Evolutionary conservation across 2,113 vertebrate species (phyloP), one percentile per base, ranked within the genome.

Genomic region (Aegotheles bennettii): DNA sequence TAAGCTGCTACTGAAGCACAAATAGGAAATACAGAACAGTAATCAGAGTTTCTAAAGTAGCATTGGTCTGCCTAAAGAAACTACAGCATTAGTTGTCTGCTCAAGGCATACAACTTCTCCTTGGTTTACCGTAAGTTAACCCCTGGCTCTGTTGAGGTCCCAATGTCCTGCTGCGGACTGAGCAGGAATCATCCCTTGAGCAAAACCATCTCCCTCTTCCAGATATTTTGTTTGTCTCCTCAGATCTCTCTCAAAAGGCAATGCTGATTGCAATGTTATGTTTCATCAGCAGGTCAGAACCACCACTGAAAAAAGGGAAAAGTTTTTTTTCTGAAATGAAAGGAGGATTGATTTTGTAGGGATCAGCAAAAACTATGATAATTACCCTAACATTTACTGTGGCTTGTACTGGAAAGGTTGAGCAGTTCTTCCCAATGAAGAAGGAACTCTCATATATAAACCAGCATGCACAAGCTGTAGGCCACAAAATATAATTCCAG

Each of bases 71-170:
- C 38, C 26, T 43, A 31, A 67, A 24, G 42, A 80, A 63, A 31
- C 7, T 16, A 8, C 48, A 64, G 63, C 4, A 3, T 10, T 29
- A 2, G 3, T 19, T 4, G 1, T 15, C 35, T 53, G n/a, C 43
- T 73, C 24, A 33, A 18, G 57, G 48, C 48, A 33, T 4, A 3
- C 5, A 35, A 14, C 42, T 18, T 43, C 29, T 71, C 35, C 36
- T 40, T 47, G 12, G 29, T 1, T 13, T 14, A 24, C 15, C 3
- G 3, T 1, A 3, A 64, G 23, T 0, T 13, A 56, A 60, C 0
- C 25, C 23, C 57, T 12, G 76, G 51, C 29, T 51, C 59, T 6
- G 16, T 0, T 18, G 74, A 54, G 21, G 14, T 51, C 59, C 54
- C 2, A 1, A 10, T 2, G 10, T n/a, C 38, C 70, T 23, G 6